A percentile compares a stretch with the other conserved stretches of the same genome.
Conservation (phyloP, 2,888 invertebrate genomes). For the Drosophila falleni region DNA sequence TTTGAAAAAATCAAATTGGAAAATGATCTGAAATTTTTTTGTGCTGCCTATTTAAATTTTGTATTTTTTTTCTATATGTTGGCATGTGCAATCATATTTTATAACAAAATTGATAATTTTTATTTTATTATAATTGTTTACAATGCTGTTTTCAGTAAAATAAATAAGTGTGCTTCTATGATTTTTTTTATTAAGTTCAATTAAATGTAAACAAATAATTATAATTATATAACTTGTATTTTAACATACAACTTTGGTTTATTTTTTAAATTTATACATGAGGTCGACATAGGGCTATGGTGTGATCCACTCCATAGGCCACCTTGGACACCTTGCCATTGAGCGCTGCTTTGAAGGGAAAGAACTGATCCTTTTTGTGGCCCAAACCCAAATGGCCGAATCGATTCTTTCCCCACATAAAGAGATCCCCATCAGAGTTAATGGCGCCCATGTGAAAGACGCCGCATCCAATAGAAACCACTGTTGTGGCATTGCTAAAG, state of each 20-base stretch:
- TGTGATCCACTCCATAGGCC: slow-evolving; percentile 94
- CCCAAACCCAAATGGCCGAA: slow-evolving; percentile 94
- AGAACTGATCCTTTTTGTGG: slow-evolving; percentile 92
- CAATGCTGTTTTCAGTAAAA: no score
- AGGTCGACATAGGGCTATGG: slow-evolving; percentile 91
- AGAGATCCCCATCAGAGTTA: slow-evolving; percentile 93
- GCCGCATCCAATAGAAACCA: slow-evolving; percentile 90
- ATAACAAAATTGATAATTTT: no score
- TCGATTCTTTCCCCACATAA: slow-evolving; percentile 96
- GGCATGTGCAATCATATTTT: no score
- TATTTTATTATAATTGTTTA: background rate
- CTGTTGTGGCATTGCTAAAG: slow-evolving; percentile 90
- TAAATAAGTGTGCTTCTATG: no score
- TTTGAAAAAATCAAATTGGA: no score
- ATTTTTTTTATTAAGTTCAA: background rate
- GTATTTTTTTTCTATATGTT: background rate
- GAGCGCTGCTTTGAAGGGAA: slow-evolving; percentile 93
- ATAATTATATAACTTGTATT: background rate
- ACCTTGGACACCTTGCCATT: slow-evolving; percentile 92
- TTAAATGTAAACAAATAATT: background rate
- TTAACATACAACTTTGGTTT: slow-evolving; percentile 4
- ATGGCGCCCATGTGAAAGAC: slow-evolving; percentile 92
- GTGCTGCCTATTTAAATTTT: no score
- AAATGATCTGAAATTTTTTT: background rate
- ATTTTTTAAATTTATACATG: slow-evolving; percentile 86